Percentiles rank a stretch among this genome's conserved stretches.
These are phyloP conservation scores for Arrhamphus sclerolepis DNA, from an alignment of 2,797 vertebrate genomes.

Conservation along the genomic window DNA sequence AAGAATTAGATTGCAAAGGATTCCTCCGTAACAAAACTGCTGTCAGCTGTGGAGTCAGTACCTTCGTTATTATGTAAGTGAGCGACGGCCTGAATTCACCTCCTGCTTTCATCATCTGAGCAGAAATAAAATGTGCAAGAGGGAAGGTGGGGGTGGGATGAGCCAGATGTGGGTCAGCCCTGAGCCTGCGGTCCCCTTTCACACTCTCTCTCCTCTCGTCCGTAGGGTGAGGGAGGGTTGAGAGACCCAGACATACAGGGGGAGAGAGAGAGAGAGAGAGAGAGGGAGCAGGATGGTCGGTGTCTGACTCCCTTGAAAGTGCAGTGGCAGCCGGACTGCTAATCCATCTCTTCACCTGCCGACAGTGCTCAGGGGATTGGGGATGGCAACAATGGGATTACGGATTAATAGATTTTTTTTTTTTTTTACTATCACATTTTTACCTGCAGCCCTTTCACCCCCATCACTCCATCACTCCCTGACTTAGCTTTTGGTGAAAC, in stretches of 20 bases:
- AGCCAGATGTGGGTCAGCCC: conserved; percentile 59
- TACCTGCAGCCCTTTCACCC: background rate
- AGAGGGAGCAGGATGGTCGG: background rate
- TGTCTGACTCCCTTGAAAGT: conserved; percentile 50
- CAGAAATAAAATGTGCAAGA: conserved; percentile 24
- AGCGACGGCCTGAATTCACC: conserved; percentile 25
- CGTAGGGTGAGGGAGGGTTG: background rate
- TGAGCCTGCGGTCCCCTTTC: conserved; percentile 22
- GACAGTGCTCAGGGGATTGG: conserved; percentile 43
- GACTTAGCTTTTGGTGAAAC: no score
- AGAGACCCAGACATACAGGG: conserved; percentile 7
- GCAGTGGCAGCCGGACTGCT: conserved; percentile 52
- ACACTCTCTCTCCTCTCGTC: conserved; percentile 10
- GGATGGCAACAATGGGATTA: conserved; percentile 72
- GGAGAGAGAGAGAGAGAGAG: background rate
- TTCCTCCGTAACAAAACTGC: background rate
- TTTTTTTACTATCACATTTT: conserved; percentile 14
- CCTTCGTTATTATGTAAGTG: conserved; percentile 21
- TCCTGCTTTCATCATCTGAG: conserved; percentile 20
- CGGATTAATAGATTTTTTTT: conserved; percentile 58
- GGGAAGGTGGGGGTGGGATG: no score
- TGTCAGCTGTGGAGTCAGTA: conserved; percentile 2
- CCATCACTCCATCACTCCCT: no score
- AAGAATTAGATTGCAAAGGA: background rate
- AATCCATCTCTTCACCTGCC: conserved; percentile 58